Evolutionary conservation across 1,140 invertebrate species (phyloP), one percentile per base, ranked within the genome.

Genomic region (Odontomachus brunneus): DNA sequence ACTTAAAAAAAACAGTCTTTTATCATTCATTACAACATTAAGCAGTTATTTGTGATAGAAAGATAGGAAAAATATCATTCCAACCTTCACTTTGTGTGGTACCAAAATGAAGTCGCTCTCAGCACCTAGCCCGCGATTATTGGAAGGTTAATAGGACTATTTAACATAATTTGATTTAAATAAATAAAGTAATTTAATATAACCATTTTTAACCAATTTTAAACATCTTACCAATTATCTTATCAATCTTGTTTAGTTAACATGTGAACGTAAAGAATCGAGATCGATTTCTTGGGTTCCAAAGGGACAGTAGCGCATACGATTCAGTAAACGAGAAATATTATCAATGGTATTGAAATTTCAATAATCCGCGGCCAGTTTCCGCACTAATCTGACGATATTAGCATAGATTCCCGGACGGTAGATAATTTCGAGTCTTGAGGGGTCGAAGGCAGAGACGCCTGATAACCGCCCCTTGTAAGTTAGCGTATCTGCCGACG

Each of bases 381-480:
- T 62, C 80, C 74, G 65, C 71, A 85, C 88, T 88, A 91, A 90
- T 91, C 87, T 89, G 84, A 71, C 86, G 84, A 90, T 90, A 91
- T 92, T 87, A 89, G 89, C 90, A 91, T 91, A 90, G 91, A 92
- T 92, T 89, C 84, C 89, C 85, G 82, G 84, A 88, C 83, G 85
- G 88, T 89, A 91, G 92, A 92, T 92, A 92, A 91, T 76, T 92
- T 81, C 88, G 90, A 91, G 91, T 92, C 91, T 93, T 92, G 90
- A 91, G 82, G 89, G 90, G 91, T 91, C 89, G 91, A 82, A 87
- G 81, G 89, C 89, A 88, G 88, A 89, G 84, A 88, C 84, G 91
- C 91, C 92, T 91, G 92, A 94, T 93, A 93, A 93, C 89, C 88
- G 89, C 88, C 84, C 87, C 87, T 89, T 89, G 92, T 92, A 92